phyloP scores from a whole-genome alignment of 2,113 vertebrate species.

The Collichthys lucidus region DNA sequence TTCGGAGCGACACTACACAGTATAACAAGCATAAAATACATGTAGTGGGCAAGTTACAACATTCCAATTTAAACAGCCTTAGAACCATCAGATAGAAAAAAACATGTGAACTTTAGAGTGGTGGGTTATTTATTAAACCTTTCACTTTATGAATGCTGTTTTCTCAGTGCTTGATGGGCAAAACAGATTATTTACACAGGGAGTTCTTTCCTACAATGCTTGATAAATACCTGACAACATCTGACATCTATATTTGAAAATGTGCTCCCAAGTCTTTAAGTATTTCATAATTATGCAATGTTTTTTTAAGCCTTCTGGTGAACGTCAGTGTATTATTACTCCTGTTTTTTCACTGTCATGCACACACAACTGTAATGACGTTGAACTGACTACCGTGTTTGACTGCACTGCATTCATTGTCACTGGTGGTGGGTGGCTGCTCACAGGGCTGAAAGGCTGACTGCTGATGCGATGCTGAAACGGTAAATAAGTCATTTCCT shows the following conservation, averaged over 20 bases:
- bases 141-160: conserved; percentile 9
- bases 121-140: conserved; percentile 46
- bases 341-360: conserved; percentile 89
- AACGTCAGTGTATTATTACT: conserved; percentile 25
- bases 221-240: conserved; percentile 40
- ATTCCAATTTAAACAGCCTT: conserved; percentile 85
- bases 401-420: conserved; percentile 42
- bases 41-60: conserved; percentile 87
- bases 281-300: conserved; percentile 38
- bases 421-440: conserved; percentile 48
- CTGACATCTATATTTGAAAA: conserved; percentile 44
- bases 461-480: conserved; percentile 39
- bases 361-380: conserved; percentile 89
- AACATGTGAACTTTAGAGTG: conserved; percentile 71
- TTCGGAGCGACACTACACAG: conserved; percentile 80
- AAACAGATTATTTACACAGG: conserved; percentile 11
- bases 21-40: conserved; percentile 88
- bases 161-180: conserved; percentile 18
- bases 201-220: neutral
- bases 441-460: conserved; percentile 39
- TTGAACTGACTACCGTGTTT: conserved; percentile 66
- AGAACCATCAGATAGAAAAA: conserved; percentile 71
- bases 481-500: conserved; percentile 35
- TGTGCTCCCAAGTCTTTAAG: conserved; percentile 28
- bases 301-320: conserved; percentile 48